Base-by-base conservation (phyloP, 92 coral and sea anemone species). In the Bergia sp. region DNA sequence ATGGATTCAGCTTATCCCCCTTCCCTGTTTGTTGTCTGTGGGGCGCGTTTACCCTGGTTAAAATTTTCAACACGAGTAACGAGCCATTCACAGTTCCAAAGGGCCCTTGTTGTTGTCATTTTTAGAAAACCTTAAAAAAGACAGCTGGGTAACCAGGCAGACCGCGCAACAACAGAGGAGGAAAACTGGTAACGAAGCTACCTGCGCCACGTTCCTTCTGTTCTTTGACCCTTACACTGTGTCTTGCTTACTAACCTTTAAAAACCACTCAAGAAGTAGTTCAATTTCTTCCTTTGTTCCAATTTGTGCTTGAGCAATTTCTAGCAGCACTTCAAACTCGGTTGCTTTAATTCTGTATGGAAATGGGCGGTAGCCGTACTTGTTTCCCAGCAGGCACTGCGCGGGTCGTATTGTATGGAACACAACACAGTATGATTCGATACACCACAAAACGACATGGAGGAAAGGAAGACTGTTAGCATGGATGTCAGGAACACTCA, bases 341-440 rank as follows among this genome's bases (percentile, higher is more conserved):
- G 85, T 83, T 61, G 94, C 94, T 36, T 85, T 80, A 77, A 95
- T 95, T 76, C 92, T 93, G 93, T 91, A 90, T 8, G 98, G 98
- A 61, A 95, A 93, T 6, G 98, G 98, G 45, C 98, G 96, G 80
- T 95, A 95, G 41, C 98, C 98, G 42, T 95, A 95, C 83, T 95
- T 95, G 91, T 95, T 90, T 7, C 98, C 98, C 53, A 95, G 71
- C 20, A 95, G 93, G 86, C 98, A 95, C 98, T 95, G 69, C n/a
- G n/a, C 37, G 82, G 66, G 45, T 29, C 5, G 57, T 16, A 58
- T 20, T 38, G 73, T 37, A 61, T 38, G 37, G 21, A 77, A 44
- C 84, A 86, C 20, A 55, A 73, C 58, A 42, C 23, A 16, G 16
- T 18, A 79, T 61, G 16, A 58, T 18, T 16, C 64, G 39, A 61